These are phyloP conservation scores for Macrosoma leucophasiata DNA, from an alignment of 2,888 invertebrate genomes.

Conservation along the genomic window DNA sequence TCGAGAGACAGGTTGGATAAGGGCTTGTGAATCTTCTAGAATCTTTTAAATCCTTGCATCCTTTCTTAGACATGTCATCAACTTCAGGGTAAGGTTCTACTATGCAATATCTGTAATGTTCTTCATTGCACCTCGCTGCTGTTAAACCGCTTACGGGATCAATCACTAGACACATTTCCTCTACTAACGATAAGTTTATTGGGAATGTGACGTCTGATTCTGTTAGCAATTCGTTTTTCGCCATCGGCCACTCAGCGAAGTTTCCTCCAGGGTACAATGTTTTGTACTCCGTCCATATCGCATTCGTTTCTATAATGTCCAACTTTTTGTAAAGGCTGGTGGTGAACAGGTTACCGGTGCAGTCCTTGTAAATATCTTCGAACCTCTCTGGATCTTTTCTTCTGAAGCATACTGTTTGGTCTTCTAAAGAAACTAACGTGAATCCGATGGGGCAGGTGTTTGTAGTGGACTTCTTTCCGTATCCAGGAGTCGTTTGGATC, in stretches of 20 bases:
- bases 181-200: constrained; percentile 33
- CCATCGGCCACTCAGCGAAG: constrained; percentile 56
- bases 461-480: constrained; percentile 28
- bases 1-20: constrained; percentile 45
- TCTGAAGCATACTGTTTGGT: constrained; percentile 46
- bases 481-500: constrained; percentile 24
- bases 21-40: constrained; percentile 49
- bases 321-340: constrained; percentile 40
- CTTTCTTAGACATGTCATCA: constrained; percentile 32
- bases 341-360: constrained; percentile 54
- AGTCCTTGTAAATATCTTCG: constrained; percentile 49
- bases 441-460: constrained; percentile 57
- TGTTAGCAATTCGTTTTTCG: constrained; percentile 35
- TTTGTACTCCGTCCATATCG: constrained; percentile 64
- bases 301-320: constrained; percentile 36
- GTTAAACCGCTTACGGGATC: constrained; percentile 46
- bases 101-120: constrained; percentile 56
- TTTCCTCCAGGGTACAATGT: constrained; percentile 58
- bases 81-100: constrained; percentile 44
- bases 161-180: constrained; percentile 50
- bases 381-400: constrained; percentile 55
- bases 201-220: constrained; percentile 39
- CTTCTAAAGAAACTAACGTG: constrained; percentile 34
- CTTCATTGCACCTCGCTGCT: constrained; percentile 48
- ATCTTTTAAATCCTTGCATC: constrained; percentile 39